Evolutionary conservation across 2,888 invertebrate species (phyloP), one percentile per base, ranked within the genome.

Genomic region (Harpalus rufipes): DNA sequence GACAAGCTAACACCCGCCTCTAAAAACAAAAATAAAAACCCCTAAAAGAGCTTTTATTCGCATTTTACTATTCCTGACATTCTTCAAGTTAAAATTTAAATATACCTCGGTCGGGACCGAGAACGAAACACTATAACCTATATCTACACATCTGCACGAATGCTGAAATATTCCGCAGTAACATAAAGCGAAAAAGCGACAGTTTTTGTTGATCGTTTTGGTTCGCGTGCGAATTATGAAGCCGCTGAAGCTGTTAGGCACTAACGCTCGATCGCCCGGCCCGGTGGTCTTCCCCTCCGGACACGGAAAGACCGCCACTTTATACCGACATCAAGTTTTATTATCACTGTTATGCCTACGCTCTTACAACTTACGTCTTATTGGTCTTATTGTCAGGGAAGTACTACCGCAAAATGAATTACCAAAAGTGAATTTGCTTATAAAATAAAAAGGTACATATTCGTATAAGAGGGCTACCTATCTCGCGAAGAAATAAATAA

Each of bases 171-270:
- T 25, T 63, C 65, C 72, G 72, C 68, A 51, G 76, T 76, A 76
- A 76, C 78, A 83, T 83, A 83, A 83, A 72, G 76, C 59, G 61
- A 76, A 83, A 83, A 83, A 59, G 68, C 56, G 74, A 59, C 74
- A 44, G 39, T 61, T 72, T 83, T 78, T 84, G 84, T 78, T 63
- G 83, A 83, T 83, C 76, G 84, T 78, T 84, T 84, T 78, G 78
- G 84, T 41, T 51, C 61, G 63, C 65, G 44, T 78, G 84, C 76
- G 78, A 84, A 84, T 84, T 84, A 84, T 84, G 39, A 63, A 78
- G 39, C 44, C 21, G 44, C 44, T 12, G 10, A 12, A 51, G 44
- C 44, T 51, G 44, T 51, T 51, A 51, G 44, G 44, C 58, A 72
- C 41, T 78, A 74, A 74, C 72, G 72, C 72, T 74, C 72, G 72